Conservation (phyloP, 2,797 vertebrate genomes). For the Arctocebus calabarensis region DNA sequence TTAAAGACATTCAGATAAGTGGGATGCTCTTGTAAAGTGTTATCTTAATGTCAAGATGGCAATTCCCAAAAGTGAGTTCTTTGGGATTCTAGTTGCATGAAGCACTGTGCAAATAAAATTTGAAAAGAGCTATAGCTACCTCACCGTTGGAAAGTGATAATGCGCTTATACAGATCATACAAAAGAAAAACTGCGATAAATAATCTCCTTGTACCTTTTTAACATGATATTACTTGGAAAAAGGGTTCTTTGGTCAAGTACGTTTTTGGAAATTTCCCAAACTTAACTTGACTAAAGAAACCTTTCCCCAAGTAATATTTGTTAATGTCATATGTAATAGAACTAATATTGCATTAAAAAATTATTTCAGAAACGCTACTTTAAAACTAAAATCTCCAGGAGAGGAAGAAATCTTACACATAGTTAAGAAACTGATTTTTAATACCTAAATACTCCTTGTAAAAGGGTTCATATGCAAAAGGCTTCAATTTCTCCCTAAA, state of each 20-base stretch:
- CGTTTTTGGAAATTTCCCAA: background rate
- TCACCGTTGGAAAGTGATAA: background rate
- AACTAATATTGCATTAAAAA: background rate
- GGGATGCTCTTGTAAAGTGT: background rate
- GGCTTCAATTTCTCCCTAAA: background rate
- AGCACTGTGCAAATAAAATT: background rate
- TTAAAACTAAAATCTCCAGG: background rate
- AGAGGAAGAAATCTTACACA: background rate
- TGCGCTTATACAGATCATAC: background rate
- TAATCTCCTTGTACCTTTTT: background rate
- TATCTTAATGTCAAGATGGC: background rate
- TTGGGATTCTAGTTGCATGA: background rate
- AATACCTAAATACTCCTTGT: background rate
- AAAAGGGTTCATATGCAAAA: background rate
- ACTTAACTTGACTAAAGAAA: background rate
- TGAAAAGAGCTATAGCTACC: background rate
- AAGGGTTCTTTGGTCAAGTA: background rate
- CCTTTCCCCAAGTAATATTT: background rate
- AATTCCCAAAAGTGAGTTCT: background rate
- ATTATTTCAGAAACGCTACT: constrained; percentile 30
- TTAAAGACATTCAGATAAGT: background rate
- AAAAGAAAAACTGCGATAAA: background rate
- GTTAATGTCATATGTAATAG: background rate
- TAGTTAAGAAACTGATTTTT: background rate
- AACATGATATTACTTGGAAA: background rate